A percentile compares a stretch with the other conserved stretches of the same genome.
These are phyloP conservation scores for Paramuricea clavata DNA, from an alignment of 92 coral and sea anemone genomes.

Conservation along the genomic window DNA sequence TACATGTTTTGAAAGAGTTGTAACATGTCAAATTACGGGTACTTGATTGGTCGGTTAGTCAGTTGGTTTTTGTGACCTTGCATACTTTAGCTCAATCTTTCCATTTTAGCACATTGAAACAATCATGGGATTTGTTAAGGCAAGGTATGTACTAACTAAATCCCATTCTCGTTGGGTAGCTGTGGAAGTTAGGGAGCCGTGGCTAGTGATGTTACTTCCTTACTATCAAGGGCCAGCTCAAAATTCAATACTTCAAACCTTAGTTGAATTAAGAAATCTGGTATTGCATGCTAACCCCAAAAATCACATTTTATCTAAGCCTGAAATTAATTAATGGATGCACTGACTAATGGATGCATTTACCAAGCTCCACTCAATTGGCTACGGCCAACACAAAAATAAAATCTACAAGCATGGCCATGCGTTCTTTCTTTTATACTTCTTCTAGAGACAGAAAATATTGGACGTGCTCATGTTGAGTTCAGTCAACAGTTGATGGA, in stretches of 20 bases:
- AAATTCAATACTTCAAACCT: too few species aligned
- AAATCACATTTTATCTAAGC: too few species aligned
- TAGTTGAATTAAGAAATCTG: too few species aligned
- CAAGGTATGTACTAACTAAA: conserved; percentile 58
- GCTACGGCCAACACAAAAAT: too few species aligned
- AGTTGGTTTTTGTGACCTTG: background rate
- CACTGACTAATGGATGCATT: too few species aligned
- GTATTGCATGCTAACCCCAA: too few species aligned
- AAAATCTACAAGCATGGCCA: too few species aligned
- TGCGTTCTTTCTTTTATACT: background rate
- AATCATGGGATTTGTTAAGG: conserved; percentile 85
- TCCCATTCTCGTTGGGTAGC: background rate
- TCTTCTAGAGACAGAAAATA: conserved; percentile 85
- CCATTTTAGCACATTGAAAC: conserved; percentile 72
- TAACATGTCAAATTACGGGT: background rate
- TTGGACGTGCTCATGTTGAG: conserved; percentile 85
- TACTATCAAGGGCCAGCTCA: too few species aligned
- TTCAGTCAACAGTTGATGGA: conserved; percentile 87
- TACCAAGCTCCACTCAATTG: too few species aligned
- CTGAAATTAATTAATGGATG: too few species aligned
- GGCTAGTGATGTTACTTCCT: too few species aligned
- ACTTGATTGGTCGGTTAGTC: background rate
- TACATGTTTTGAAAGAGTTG: background rate
- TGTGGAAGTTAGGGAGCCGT: too few species aligned
- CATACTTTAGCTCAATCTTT: background rate